Base-by-base conservation (phyloP, 2,113 vertebrate species). In the Asarcornis scutulata region DNA sequence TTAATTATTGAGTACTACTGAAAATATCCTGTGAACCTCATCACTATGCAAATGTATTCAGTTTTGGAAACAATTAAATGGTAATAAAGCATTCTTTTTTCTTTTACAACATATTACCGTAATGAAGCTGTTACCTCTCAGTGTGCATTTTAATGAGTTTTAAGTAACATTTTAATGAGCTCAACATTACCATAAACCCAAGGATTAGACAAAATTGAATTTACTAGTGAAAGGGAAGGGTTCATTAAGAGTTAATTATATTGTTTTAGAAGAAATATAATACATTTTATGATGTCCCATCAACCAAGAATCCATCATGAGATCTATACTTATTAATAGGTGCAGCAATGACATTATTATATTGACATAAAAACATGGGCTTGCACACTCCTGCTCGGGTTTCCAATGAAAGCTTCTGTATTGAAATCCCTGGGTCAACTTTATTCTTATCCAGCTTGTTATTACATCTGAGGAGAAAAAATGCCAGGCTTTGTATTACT, bases 131-230 rank as follows among this genome's bases (percentile, higher is more conserved):
- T 99, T 99, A 98, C 98, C 97, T 98, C 97, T 98, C 98, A 97
- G 98, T 98, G 97, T 98, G 98, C 97, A 98, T 99, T 98, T 99
- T 99, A 99, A 99, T 99, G 98, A 99, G 97, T 98, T 99, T 99
- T 99, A 99, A 99, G 98, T 98, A 98, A 99, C 98, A 98, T 98
- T 99, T 99, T 99, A 99, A 99, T 99, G 98, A 99, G 98, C 98
- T 98, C 98, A 97, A 98, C 97, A 99, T 99, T 99, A 99, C 98
- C 98, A 98, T 98, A 98, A 99, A 99, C 96, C 90, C 95, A 97
- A 97, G 98, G 98, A 99, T 99, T 98, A 98, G 96, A 95, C 92
- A 98, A 98, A 99, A 99, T 99, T 98, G 97, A 99, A 98, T 98
- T 98, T 98, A 96, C 95, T 93, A 48, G 85, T 89, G 93, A 95